These are phyloP conservation scores for Buceros bicornis DNA, from an alignment of 2,797 vertebrate species.

Conservation along the genomic window DNA sequence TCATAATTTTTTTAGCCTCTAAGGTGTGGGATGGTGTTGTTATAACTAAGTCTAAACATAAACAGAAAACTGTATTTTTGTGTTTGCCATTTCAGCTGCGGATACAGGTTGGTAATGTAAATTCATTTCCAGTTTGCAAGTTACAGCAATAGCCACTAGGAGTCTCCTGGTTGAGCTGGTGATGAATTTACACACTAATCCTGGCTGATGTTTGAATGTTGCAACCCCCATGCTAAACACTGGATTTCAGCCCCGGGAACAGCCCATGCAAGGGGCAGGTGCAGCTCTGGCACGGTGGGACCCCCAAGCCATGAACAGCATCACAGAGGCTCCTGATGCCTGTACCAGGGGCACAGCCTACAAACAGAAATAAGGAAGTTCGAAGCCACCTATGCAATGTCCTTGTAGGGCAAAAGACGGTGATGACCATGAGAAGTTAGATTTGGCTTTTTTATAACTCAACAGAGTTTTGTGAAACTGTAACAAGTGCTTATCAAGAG, in stretches of 20 bases:
- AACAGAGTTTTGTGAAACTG: neutral
- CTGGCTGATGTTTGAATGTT: neutral
- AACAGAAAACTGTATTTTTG: slow-evolving; percentile 28
- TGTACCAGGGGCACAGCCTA: accelerated
- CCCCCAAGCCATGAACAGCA: neutral
- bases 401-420: neutral
- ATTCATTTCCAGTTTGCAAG: neutral
- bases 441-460: neutral
- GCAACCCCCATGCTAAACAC: neutral
- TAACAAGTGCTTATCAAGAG: neutral
- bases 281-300: accelerated
- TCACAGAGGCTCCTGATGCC: accelerated
- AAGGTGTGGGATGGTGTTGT: neutral
- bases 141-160: slow-evolving; percentile 1
- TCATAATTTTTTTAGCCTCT: slow-evolving; percentile 61
- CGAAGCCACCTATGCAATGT: neutral
- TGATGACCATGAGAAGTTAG: neutral
- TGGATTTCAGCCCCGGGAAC: neutral
- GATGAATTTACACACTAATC: neutral
- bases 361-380: neutral
- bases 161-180: neutral
- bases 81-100: neutral
- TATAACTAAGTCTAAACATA: slow-evolving; percentile 48
- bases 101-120: neutral
- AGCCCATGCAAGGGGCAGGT: accelerated